A percentile compares a stretch with the other conserved stretches of the same genome.
Evolutionary conservation across 2,113 vertebrate genomes (phyloP).

Genomic region (Hymenochirus boettgeri): DNA sequence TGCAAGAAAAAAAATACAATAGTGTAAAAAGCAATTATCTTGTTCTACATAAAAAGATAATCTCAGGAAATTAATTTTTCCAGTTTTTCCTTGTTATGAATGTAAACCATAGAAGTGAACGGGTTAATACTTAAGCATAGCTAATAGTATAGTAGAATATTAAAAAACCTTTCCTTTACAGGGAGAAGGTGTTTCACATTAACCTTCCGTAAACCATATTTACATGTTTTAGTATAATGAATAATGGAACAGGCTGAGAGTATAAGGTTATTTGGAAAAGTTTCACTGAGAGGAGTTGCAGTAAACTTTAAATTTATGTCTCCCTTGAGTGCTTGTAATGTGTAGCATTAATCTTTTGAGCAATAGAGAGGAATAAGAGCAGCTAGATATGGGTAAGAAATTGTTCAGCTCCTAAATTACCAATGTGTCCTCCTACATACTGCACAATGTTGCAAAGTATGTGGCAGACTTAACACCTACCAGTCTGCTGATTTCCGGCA

Average conservation of each 20-base stretch:
- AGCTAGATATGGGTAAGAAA: slow-evolving; percentile 21
- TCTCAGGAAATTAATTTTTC: not conserved
- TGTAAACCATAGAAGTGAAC: not conserved
- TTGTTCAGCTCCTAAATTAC: slow-evolving; percentile 23
- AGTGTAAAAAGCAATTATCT: slow-evolving; percentile 15
- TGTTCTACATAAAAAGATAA: not conserved
- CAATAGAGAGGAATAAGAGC: slow-evolving; percentile 24
- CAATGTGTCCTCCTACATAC: slow-evolving; percentile 6
- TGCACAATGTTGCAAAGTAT: slow-evolving; percentile 4
- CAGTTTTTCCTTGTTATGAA: not conserved
- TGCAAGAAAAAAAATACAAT: slow-evolving; percentile 20
- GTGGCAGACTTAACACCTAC: not conserved
- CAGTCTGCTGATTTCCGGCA: not conserved
- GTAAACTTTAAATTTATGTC: slow-evolving; percentile 41
- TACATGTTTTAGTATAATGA: slow-evolving; percentile 49
- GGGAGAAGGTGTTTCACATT: slow-evolving; percentile 46
- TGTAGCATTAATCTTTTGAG: slow-evolving; percentile 40
- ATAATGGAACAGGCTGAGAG: slow-evolving; percentile 45
- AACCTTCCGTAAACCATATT: slow-evolving; percentile 51
- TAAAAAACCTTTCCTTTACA: slow-evolving; percentile 39
- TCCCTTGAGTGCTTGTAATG: slow-evolving; percentile 34
- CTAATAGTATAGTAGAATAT: slow-evolving; percentile 45
- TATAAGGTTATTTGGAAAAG: slow-evolving; percentile 54
- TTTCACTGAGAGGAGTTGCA: slow-evolving; percentile 38
- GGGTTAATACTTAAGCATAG: slow-evolving; percentile 48